Evolutionary conservation across 2,113 vertebrate species (phyloP).

Genomic region (Stercorarius parasiticus): DNA sequence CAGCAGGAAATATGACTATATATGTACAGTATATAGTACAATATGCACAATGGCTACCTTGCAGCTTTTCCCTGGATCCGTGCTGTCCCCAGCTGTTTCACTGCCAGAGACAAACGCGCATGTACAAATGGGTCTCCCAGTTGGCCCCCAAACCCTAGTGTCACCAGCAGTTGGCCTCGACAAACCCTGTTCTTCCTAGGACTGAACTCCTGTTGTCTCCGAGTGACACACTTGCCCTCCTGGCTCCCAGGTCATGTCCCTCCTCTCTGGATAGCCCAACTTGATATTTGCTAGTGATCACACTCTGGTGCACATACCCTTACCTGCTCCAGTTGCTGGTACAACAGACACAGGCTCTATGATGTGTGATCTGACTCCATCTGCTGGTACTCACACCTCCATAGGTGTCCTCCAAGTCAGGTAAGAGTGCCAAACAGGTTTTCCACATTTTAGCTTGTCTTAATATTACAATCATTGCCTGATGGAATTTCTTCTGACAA

Average conservation of each 20-base stretch:
- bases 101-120: accelerated
- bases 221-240: background rate
- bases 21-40: background rate
- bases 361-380: background rate
- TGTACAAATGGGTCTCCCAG: background rate
- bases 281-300: background rate
- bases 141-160: background rate
- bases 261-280: background rate
- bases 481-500: background rate
- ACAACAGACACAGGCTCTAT: background rate
- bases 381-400: background rate
- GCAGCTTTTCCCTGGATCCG: background rate
- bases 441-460: background rate
- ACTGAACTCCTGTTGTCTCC: background rate
- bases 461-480: background rate
- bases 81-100: background rate
- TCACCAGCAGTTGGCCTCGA: background rate
- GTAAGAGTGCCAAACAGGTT: background rate
- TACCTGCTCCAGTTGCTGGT: background rate
- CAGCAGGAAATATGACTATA: background rate
- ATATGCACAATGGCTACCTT: background rate
- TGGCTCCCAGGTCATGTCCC: background rate
- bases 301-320: background rate
- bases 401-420: background rate
- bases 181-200: background rate